These are phyloP conservation scores for Muscina levida DNA, from an alignment of 2,888 invertebrate genomes.

Conservation along the genomic window DNA sequence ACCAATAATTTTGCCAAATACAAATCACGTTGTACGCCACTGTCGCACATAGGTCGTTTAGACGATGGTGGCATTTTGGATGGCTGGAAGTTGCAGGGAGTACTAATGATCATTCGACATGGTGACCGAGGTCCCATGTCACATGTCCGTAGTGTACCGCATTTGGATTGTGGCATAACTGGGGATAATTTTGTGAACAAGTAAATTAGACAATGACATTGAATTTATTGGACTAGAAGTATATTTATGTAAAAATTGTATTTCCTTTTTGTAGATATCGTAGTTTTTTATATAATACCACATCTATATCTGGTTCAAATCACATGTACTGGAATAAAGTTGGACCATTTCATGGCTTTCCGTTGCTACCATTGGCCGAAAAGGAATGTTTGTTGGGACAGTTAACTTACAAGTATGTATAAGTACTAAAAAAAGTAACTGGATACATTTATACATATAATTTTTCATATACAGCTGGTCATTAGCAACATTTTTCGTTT, in stretches of 20 bases:
- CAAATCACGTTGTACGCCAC: slow-evolving; percentile 87
- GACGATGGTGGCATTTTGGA: slow-evolving; percentile 84
- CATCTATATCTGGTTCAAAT: slow-evolving; percentile 78
- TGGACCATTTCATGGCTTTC: slow-evolving; percentile 92
- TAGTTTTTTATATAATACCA: slow-evolving; percentile 77
- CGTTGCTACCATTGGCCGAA: slow-evolving; percentile 85
- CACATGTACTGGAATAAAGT: slow-evolving; percentile 88
- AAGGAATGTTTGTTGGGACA: slow-evolving; percentile 91
- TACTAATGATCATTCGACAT: slow-evolving; percentile 90
- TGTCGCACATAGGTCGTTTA: slow-evolving; percentile 84
- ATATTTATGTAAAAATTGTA: neutral
- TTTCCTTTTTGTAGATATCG: slow-evolving; percentile 73
- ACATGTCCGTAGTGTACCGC: slow-evolving; percentile 88
- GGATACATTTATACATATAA: neutral
- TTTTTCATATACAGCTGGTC: neutral
- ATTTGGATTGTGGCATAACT: slow-evolving; percentile 86
- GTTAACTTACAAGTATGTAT: slow-evolving; percentile 84
- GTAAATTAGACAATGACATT: slow-evolving; percentile 66
- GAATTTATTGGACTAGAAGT: slow-evolving; percentile 1
- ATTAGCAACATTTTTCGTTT: too few relatives aligned
- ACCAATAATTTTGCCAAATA: slow-evolving; percentile 74
- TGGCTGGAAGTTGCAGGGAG: slow-evolving; percentile 80
- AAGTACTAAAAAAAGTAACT: too few relatives aligned
- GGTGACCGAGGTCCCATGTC: slow-evolving; percentile 94
- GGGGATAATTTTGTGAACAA: slow-evolving; percentile 78